phyloP scores from a whole-genome alignment of 2,113 vertebrate species.

The Copsychus sechellarum region DNA sequence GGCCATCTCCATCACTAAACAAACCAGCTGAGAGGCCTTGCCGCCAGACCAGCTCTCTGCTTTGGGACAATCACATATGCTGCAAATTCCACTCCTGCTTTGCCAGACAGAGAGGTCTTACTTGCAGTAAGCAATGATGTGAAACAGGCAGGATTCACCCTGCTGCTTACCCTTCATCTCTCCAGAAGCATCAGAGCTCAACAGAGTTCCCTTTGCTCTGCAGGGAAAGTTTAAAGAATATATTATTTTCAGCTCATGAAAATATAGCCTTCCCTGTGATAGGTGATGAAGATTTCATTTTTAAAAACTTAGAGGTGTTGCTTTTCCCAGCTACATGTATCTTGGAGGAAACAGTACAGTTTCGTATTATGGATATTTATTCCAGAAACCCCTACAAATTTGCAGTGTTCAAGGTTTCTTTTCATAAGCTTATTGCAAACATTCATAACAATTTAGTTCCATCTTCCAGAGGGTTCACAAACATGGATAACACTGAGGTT shows the following conservation, averaged over 20 bases:
- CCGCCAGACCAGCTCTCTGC: background rate
- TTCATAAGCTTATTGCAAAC: conserved; percentile 25
- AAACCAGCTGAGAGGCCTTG: background rate
- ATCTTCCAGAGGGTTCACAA: conserved; percentile 27
- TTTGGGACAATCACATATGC: background rate
- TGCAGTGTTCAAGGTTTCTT: background rate
- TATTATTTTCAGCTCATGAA: background rate
- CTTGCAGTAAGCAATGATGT: background rate
- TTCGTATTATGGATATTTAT: background rate
- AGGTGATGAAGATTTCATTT: background rate
- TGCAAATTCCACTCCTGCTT: background rate
- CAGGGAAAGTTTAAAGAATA: background rate
- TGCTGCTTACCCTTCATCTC: background rate
- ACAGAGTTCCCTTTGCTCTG: background rate
- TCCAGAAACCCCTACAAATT: background rate
- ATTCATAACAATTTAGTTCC: background rate
- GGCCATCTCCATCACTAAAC: background rate
- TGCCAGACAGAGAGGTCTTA: background rate
- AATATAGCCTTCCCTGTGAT: background rate
- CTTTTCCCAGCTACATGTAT: background rate
- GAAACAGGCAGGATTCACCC: background rate
- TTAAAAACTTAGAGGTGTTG: background rate
- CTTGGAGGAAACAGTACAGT: background rate
- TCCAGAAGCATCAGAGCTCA: background rate
- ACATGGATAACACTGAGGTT: background rate